Evolutionary conservation across 1,140 invertebrate species (phyloP).

Genomic region (Drosophila takahashii): DNA sequence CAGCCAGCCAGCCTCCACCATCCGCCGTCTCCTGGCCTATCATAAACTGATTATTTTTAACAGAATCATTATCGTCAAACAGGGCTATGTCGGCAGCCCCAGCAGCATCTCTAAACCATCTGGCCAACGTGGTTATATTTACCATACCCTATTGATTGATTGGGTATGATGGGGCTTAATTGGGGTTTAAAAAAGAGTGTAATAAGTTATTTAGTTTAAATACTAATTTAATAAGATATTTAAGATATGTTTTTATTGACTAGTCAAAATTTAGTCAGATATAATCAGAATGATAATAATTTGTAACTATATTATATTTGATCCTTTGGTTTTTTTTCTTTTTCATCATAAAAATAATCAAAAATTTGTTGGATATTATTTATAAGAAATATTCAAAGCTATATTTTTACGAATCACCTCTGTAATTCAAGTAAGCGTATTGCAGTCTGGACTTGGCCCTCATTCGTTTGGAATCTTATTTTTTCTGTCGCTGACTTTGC

Average conservation of each 20-base stretch:
- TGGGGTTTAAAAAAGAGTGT: background rate
- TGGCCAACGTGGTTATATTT: constrained; percentile 39
- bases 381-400: too few relatives aligned
- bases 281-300: too few relatives aligned
- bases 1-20: background rate
- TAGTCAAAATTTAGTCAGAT: too few relatives aligned
- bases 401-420: too few relatives aligned
- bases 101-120: constrained; percentile 45
- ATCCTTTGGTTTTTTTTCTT: too few relatives aligned
- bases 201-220: background rate
- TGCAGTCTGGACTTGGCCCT: background rate
- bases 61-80: constrained; percentile 78
- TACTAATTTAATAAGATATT: too few relatives aligned
- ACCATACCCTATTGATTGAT: constrained; percentile 33
- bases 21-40: constrained; percentile 50
- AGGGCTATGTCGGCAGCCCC: constrained; percentile 44
- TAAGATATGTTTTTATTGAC: too few relatives aligned
- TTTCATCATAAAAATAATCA: too few relatives aligned
- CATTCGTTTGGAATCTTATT: constrained; percentile 5
- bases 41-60: constrained; percentile 84
- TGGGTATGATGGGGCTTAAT: background rate
- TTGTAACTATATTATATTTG: too few relatives aligned
- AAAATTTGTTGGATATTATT: too few relatives aligned
- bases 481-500: constrained; percentile 22
- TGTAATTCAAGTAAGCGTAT: constrained; percentile 11